Evolutionary conservation across 2,797 vertebrate species (phyloP), one percentile per base, ranked within the genome.

Genomic region (Vespertilio murinus): DNA sequence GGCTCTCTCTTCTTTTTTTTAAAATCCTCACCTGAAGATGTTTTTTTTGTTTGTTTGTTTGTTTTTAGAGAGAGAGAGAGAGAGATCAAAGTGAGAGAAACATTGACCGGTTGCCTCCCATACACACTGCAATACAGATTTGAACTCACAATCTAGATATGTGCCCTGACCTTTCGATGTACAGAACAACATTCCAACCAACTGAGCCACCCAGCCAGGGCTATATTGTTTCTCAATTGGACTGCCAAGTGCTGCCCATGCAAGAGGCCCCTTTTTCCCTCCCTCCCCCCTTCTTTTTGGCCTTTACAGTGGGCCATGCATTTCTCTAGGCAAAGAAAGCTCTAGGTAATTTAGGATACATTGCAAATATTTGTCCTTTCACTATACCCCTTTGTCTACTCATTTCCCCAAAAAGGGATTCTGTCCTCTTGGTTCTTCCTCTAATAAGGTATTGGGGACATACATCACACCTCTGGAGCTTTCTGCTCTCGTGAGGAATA

Each of bases 291-390:
- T 78, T 79, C 75, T 42, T 56, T 89, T 78, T 70, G 61, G 40
- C 52, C 38, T 79, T 94, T 90, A 65, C 30, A n/a, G 25, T 73
- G 79, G 35, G 35, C 38, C 73, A n/a, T 64, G 20, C 8, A 56
- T 85, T 93, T 80, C 42, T 80, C 47, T 28, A 88, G 69, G 42
- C 83, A 91, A 88, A 86, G 85, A 82, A 80, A 91, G 40, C 23
- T 35, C 40, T 78, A 78, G n/a, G n/a, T 64, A 93, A 69, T 86
- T 56, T 94, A 61, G 33, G 25, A 17, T 64, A 61, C 13, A 17
- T 79, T 4, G 5, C 83, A 38, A 16, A 40, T 89, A 59, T 38
- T 45, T 93, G 61, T 73, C 22, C 71, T 83, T 84, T 90, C 69
- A 33, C 22, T 54, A n/a, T 33, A 56, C 8, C 22, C 28, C 13